These are phyloP conservation scores for Cataglyphis altisquamis DNA, from an alignment of 2,888 invertebrate species.

Conservation along the genomic window DNA sequence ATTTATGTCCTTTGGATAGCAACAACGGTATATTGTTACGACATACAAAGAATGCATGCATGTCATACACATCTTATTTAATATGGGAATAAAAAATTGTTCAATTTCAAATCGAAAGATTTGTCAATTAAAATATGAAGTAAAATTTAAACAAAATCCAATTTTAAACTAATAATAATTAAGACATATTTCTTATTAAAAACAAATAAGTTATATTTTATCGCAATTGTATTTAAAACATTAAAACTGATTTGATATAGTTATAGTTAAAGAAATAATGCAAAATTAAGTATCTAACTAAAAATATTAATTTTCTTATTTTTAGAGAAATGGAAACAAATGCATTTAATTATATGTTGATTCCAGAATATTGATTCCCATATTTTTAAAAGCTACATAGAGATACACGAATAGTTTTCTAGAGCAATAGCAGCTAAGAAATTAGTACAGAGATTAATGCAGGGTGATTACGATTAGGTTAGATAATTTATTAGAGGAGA, in stretches of 20 bases:
- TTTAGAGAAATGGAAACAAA: not conserved
- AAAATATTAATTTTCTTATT: not conserved
- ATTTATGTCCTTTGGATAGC: conserved; percentile 24
- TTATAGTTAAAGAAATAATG: not conserved
- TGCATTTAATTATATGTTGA: not conserved
- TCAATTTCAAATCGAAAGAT: not conserved
- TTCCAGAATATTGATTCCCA: conserved; percentile 32
- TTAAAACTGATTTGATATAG: not conserved
- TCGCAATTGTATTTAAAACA: not conserved
- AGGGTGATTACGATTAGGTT: conserved; percentile 15
- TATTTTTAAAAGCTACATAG: conserved; percentile 31
- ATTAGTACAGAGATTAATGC: conserved; percentile 36
- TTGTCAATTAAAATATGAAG: not conserved
- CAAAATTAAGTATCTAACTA: not conserved
- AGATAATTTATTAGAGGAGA: conserved; percentile 7
- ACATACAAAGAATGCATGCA: conserved; percentile 49
- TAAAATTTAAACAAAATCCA: not conserved
- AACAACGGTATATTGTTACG: conserved; percentile 32
- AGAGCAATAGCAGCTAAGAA: conserved; percentile 40
- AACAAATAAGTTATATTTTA: not conserved
- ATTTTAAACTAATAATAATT: not conserved
- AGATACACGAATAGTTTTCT: conserved; percentile 43
- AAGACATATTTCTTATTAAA: not conserved
- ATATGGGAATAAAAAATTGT: conserved; percentile 41
- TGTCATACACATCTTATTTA: conserved; percentile 28